Conservation (phyloP, 2,888 invertebrate genomes). For the Hemicrepidius hirtus region DNA sequence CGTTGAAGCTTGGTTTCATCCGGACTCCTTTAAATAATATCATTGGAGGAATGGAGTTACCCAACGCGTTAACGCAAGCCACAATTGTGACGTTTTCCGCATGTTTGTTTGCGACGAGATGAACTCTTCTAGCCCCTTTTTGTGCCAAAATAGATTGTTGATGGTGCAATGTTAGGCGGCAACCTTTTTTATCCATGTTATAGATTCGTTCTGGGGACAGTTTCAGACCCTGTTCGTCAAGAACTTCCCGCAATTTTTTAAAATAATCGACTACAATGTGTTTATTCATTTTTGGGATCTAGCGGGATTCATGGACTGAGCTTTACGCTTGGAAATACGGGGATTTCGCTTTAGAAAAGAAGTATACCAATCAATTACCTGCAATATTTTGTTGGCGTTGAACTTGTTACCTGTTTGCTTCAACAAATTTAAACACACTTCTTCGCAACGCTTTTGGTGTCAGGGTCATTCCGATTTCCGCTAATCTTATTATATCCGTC, state of each 20-base stretch:
- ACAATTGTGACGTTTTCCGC: slow-evolving; percentile 30
- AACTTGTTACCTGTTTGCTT: slow-evolving; percentile 8
- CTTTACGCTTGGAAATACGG: slow-evolving; percentile 49
- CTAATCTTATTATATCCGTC: background rate
- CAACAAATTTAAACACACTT: background rate
- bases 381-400: slow-evolving; percentile 4
- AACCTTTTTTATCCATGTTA: slow-evolving; percentile 60
- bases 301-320: slow-evolving; percentile 60
- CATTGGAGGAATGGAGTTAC: slow-evolving; percentile 28
- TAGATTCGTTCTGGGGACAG: slow-evolving; percentile 57
- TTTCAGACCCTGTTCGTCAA: slow-evolving; percentile 50
- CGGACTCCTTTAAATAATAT: slow-evolving; percentile 23
- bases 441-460: slow-evolving; percentile 1
- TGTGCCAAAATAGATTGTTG: slow-evolving; percentile 53
- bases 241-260: slow-evolving; percentile 27
- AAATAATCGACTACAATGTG: slow-evolving; percentile 23
- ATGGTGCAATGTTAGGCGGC: slow-evolving; percentile 57
- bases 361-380: background rate
- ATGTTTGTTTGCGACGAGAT: slow-evolving; percentile 48
- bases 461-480: slow-evolving; percentile 1
- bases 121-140: slow-evolving; percentile 58
- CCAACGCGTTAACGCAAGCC: slow-evolving; percentile 23
- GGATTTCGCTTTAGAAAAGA: slow-evolving; percentile 27
- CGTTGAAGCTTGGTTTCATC: slow-evolving; percentile 51
- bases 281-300: slow-evolving; percentile 57